Percentiles rank a stretch among this genome's conserved stretches.
Evolutionary conservation across 2,113 vertebrate genomes (phyloP).

Genomic region (Pteropus alecto): DNA sequence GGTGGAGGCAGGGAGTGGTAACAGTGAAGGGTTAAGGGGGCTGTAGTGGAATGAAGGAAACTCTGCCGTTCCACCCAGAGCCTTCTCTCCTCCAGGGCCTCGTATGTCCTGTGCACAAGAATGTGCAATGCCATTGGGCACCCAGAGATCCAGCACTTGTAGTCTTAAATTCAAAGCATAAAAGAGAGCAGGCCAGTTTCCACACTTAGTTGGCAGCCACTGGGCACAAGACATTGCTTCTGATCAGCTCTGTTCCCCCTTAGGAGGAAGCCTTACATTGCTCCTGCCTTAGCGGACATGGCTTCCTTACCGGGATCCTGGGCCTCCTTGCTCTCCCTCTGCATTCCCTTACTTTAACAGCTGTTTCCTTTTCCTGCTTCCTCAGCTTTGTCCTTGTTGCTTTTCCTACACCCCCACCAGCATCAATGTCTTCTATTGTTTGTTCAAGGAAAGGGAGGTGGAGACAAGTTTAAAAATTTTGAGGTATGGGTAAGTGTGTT

Average conservation of each 20-base stretch:
- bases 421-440: background rate
- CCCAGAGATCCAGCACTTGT: background rate
- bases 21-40: background rate
- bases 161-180: background rate
- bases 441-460: background rate
- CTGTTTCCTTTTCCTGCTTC: background rate
- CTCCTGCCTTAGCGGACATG: background rate
- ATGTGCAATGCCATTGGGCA: background rate
- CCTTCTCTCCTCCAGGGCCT: background rate
- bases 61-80: accelerated
- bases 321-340: background rate
- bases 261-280: background rate
- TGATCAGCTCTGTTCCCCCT: background rate
- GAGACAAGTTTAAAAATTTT: background rate
- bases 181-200: background rate
- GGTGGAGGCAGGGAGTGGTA: background rate
- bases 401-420: background rate
- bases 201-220: background rate
- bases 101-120: background rate
- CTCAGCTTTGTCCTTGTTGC: background rate
- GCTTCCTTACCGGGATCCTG: background rate
- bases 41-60: background rate
- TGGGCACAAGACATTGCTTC: background rate
- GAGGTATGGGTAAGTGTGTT: background rate
- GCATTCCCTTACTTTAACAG: background rate